Conservation (phyloP, 1,140 invertebrate genomes). For the Capitella teleta region DNA sequence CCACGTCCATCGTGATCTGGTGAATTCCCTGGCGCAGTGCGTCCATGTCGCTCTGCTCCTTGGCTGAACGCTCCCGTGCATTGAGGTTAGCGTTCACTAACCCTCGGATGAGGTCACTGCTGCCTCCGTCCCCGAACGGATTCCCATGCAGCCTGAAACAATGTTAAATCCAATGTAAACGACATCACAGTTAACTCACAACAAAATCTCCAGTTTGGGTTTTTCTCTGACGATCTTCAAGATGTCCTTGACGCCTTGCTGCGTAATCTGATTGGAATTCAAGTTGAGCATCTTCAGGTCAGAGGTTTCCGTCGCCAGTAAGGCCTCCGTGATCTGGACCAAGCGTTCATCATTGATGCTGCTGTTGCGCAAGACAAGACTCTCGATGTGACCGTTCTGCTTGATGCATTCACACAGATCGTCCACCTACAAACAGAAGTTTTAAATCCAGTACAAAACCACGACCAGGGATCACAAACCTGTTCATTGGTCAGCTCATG, state of each 20-base stretch:
- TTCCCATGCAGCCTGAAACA: conserved; percentile 10
- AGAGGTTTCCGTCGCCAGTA: not conserved
- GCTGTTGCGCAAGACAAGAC: not conserved
- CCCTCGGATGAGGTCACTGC: not conserved
- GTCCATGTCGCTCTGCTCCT: not conserved
- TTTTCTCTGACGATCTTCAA: conserved; percentile 4
- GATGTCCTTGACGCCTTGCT: not conserved
- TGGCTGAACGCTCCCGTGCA: not conserved
- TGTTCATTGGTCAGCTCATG: too few species aligned
- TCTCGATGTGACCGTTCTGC: not conserved
- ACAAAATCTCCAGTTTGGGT: not conserved
- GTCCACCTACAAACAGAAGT: not conserved
- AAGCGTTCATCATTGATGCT: not conserved
- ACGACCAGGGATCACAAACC: too few species aligned
- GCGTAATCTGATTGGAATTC: not conserved
- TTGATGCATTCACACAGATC: not conserved
- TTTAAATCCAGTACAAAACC: too few species aligned
- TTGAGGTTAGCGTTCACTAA: not conserved
- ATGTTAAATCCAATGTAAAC: not conserved
- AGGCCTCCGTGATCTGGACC: not conserved
- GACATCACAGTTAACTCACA: conserved; percentile 1
- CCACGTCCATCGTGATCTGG: not conserved
- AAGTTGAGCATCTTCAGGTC: conserved; percentile 7
- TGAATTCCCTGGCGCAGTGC: not conserved
- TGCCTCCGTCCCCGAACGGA: conserved; percentile 8